These are phyloP conservation scores for Araneus ventricosus DNA, from an alignment of 1,140 invertebrate genomes.

Conservation along the genomic window DNA sequence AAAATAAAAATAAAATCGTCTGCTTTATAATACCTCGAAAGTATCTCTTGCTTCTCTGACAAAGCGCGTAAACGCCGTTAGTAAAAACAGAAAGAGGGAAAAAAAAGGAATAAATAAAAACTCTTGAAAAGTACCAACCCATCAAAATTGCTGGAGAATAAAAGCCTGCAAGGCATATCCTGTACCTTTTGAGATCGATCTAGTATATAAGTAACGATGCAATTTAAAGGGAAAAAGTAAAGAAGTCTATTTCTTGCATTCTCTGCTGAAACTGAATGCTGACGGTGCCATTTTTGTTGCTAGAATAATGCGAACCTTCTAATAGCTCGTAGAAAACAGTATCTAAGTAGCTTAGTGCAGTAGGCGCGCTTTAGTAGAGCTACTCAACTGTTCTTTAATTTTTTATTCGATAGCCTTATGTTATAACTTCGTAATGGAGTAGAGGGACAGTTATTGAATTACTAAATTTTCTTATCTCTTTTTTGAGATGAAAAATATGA, in stretches of 20 bases:
- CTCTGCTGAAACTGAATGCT: neutral
- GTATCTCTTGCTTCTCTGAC: neutral
- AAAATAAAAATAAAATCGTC: neutral
- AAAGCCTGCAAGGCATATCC: conserved; percentile 27
- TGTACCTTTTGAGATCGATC: conserved; percentile 59
- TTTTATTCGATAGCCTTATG: neutral
- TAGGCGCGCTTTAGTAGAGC: neutral
- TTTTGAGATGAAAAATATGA: neutral
- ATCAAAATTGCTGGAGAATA: conserved; percentile 34
- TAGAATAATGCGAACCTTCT: neutral
- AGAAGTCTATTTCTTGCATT: conserved; percentile 1
- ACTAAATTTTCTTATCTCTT: neutral
- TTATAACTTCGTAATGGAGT: neutral
- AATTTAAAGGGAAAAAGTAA: conserved; percentile 49
- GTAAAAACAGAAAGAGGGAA: neutral
- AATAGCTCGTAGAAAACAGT: neutral
- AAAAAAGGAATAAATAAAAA: no score
- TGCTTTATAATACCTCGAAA: neutral
- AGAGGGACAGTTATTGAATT: neutral
- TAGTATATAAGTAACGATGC: conserved; percentile 63
- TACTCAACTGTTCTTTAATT: neutral
- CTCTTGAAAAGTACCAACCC: conserved; percentile 9
- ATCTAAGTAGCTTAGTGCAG: neutral
- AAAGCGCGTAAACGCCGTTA: neutral
- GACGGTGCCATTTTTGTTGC: neutral